A percentile compares a stretch with the other conserved stretches of the same genome.
These are phyloP conservation scores for Desmodus rotundus DNA, from an alignment of 2,113 vertebrate genomes.

Conservation along the genomic window DNA sequence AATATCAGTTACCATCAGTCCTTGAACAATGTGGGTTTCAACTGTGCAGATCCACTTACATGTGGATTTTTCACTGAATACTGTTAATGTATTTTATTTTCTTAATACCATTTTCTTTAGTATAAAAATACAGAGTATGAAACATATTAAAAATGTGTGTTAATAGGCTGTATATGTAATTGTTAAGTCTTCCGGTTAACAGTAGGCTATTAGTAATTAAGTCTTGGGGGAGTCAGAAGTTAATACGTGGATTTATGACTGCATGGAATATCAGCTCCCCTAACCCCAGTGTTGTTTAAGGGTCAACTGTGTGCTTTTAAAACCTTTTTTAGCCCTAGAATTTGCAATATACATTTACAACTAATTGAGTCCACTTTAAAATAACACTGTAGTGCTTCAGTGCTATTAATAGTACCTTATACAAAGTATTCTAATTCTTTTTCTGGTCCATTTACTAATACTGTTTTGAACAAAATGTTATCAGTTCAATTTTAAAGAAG, in stretches of 20 bases:
- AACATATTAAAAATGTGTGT: neutral
- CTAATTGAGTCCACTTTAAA: neutral
- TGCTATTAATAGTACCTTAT: neutral
- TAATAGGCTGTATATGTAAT: neutral
- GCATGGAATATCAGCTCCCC: neutral
- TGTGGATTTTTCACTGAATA: neutral
- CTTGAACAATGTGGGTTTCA: neutral
- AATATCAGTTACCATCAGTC: neutral
- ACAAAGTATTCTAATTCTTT: neutral
- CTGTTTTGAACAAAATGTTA: neutral
- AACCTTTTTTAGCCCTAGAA: neutral
- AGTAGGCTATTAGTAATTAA: neutral
- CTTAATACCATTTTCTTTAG: neutral
- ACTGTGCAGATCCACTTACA: neutral
- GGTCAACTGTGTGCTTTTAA: neutral
- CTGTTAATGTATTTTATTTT: neutral
- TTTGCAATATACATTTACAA: neutral
- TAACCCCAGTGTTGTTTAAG: neutral
- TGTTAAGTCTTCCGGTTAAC: neutral
- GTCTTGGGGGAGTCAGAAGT: neutral
- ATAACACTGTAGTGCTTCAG: neutral
- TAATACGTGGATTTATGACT: neutral
- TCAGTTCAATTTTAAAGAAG: neutral
- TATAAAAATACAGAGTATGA: neutral
- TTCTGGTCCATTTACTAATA: neutral